phyloP scores from a whole-genome alignment of 2,888 invertebrate species.

The Drosophila flavopinicola region DNA sequence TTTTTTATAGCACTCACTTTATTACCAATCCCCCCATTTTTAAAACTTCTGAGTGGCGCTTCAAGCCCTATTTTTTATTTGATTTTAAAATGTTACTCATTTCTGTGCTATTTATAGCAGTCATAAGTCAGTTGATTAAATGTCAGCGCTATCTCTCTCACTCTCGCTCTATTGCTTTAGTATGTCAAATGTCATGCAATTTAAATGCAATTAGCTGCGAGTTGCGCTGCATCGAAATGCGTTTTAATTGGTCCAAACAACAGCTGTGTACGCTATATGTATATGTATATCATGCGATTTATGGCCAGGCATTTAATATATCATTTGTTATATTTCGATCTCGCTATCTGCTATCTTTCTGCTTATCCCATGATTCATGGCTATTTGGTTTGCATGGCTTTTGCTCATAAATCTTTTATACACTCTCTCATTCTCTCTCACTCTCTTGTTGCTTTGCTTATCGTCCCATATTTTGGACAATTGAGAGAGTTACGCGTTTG shows the following conservation, averaged over 20 bases:
- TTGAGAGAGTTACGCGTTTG: constrained; percentile 39
- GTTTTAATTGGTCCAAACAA: constrained; percentile 31
- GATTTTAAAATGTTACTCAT: constrained; percentile 20
- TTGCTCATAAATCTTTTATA: constrained; percentile 13
- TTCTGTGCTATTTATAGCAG: constrained; percentile 35
- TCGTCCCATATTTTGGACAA: constrained; percentile 47
- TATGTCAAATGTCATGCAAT: constrained; percentile 52
- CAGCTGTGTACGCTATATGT: not conserved
- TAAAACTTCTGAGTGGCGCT: not conserved
- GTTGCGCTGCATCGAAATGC: constrained; percentile 27
- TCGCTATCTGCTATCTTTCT: constrained; percentile 7
- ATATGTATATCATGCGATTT: constrained; percentile 19
- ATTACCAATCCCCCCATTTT: not conserved
- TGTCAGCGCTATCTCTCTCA: constrained; percentile 30
- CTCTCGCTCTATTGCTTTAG: too few species aligned
- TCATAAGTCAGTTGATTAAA: constrained; percentile 44
- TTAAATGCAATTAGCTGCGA: constrained; percentile 47
- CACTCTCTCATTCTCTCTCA: not conserved
- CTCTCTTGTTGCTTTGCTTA: constrained; percentile 16
- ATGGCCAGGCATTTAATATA: constrained; percentile 44
- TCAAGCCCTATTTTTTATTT: not conserved
- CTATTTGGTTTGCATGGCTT: constrained; percentile 53
- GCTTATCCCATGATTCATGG: constrained; percentile 50
- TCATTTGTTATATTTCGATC: constrained; percentile 47
- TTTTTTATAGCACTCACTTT: not conserved